Evolutionary conservation across 2,113 vertebrate genomes (phyloP).

Genomic region (Jaculus jaculus): DNA sequence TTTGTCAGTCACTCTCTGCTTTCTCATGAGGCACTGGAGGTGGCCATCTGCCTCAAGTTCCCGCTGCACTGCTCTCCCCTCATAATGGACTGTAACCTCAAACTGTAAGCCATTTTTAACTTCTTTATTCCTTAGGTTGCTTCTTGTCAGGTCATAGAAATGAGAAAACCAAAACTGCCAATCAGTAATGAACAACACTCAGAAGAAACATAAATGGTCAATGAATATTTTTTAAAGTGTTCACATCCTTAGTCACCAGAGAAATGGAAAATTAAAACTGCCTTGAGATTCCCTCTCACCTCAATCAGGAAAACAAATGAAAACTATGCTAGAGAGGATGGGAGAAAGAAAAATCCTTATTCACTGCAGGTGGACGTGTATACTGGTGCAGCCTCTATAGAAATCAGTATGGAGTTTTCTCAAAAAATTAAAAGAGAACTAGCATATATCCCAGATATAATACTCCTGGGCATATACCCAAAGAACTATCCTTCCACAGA

Average conservation of each 20-base stretch:
- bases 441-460: neutral
- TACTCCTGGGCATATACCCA: neutral
- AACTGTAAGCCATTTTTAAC: no score
- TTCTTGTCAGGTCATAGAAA: neutral
- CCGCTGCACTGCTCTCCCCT: no score
- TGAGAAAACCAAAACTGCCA: neutral
- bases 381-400: neutral
- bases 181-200: neutral
- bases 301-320: neutral
- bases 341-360: neutral
- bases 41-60: no score
- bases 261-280: neutral
- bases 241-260: neutral
- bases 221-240: neutral
- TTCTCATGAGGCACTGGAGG: no score
- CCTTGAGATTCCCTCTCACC: neutral
- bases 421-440: neutral
- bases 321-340: neutral
- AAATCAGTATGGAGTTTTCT: neutral
- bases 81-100: no score
- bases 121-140: no score
- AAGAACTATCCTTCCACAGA: neutral
- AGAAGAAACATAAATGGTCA: neutral
- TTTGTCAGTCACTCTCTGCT: no score
- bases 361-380: neutral